These are phyloP conservation scores for Caenorhabditis remanei DNA, from an alignment of 1,140 invertebrate genomes.

Conservation along the genomic window DNA sequence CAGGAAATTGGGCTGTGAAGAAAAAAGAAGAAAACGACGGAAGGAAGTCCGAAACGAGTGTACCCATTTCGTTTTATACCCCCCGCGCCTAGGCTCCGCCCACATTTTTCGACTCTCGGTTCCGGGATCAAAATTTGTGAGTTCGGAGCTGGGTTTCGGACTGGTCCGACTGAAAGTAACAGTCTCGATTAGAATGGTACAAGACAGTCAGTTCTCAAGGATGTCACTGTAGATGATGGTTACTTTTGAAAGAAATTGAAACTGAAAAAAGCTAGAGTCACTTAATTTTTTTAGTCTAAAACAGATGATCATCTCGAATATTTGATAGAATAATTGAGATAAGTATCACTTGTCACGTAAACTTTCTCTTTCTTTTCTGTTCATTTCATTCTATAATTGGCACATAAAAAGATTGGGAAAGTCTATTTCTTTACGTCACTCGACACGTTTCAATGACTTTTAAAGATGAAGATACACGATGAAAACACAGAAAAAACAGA, in stretches of 20 bases:
- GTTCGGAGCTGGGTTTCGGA: neutral
- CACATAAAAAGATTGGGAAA: neutral
- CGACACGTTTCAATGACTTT: slow-evolving; percentile 30
- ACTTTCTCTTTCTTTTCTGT: neutral
- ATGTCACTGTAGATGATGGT: too few relatives aligned
- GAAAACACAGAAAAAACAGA: neutral
- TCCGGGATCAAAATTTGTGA: slow-evolving; percentile 16
- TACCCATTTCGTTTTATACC: slow-evolving; percentile 49
- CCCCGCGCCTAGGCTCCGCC: neutral
- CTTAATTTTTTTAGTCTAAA: too few relatives aligned
- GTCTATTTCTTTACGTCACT: neutral
- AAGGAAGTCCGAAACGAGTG: slow-evolving; percentile 42
- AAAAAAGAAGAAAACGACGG: slow-evolving; percentile 25
- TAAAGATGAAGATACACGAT: slow-evolving; percentile 9
- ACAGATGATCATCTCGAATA: slow-evolving; percentile 27
- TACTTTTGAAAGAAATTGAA: too few relatives aligned
- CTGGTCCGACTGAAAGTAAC: too few relatives aligned
- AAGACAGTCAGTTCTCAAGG: too few relatives aligned
- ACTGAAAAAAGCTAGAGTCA: too few relatives aligned
- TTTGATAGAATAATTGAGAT: neutral
- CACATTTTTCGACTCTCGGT: slow-evolving; percentile 8
- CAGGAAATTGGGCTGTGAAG: slow-evolving; percentile 49
- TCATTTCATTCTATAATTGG: neutral
- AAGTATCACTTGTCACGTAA: slow-evolving; percentile 33
- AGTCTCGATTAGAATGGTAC: too few relatives aligned